Conservation (phyloP, 2,113 vertebrate genomes). For the Passer montanus region DNA sequence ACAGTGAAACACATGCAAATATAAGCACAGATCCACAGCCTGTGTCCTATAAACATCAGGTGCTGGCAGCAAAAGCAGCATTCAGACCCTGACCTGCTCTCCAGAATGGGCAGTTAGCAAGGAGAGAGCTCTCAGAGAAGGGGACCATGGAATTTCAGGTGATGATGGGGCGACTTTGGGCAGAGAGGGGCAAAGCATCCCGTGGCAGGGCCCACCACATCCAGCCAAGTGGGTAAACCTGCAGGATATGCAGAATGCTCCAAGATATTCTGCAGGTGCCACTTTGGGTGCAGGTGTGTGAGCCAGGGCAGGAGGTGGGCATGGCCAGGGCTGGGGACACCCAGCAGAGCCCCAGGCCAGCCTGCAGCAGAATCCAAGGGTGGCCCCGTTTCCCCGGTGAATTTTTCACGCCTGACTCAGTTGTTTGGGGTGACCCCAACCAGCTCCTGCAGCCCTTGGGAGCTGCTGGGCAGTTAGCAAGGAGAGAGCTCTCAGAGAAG, state of each 20-base stretch:
- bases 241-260: neutral
- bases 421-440: slow-evolving; percentile 58
- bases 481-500: neutral
- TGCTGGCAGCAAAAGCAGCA: neutral
- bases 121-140: neutral
- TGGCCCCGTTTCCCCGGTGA: slow-evolving; percentile 70
- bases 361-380: slow-evolving; percentile 16
- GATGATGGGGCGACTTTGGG: neutral
- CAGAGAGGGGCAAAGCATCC: neutral
- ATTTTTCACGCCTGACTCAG: slow-evolving; percentile 74
- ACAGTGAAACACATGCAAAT: neutral
- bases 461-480: neutral
- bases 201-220: neutral
- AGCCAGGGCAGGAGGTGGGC: neutral
- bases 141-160: neutral
- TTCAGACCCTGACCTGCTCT: neutral
- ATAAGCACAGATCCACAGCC: neutral
- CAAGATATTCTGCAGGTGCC: neutral
- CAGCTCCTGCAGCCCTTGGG: neutral
- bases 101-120: neutral
- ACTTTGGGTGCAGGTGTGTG: neutral
- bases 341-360: slow-evolving; percentile 3
- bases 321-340: neutral
- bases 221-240: neutral
- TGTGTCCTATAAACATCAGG: neutral